Percentiles rank a stretch among this genome's conserved stretches.
phyloP scores from a whole-genome alignment of 2,113 vertebrate genomes.

The Scatophagus argus region DNA sequence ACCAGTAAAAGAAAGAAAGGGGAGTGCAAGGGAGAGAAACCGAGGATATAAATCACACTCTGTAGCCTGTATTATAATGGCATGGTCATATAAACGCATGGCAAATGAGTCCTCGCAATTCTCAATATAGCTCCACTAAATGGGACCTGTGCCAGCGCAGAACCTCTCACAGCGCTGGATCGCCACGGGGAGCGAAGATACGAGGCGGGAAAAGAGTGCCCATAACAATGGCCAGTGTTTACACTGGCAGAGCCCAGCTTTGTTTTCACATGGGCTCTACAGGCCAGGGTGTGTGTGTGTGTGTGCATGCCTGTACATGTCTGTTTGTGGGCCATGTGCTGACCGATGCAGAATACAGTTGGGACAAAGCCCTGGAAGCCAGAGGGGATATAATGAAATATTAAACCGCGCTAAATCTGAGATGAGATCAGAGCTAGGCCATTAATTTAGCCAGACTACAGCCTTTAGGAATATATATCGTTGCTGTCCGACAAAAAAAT shows the following conservation, averaged over 20 bases:
- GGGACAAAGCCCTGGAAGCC: constrained; percentile 68
- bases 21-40: constrained; percentile 58
- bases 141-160: constrained; percentile 32
- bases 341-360: constrained; percentile 68
- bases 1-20: constrained; percentile 50
- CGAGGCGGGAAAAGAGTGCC: constrained; percentile 65
- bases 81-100: constrained; percentile 62
- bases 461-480: constrained; percentile 22
- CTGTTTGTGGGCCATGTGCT: constrained; percentile 63
- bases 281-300: constrained; percentile 34
- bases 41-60: constrained; percentile 71
- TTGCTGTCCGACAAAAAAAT: no score
- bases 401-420: constrained; percentile 69
- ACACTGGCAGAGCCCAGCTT: constrained; percentile 72
- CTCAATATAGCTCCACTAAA: constrained; percentile 60
- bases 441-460: constrained; percentile 41
- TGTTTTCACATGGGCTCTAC: constrained; percentile 75
- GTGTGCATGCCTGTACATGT: constrained; percentile 12
- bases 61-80: constrained; percentile 67
- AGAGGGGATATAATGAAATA: constrained; percentile 69
- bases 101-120: constrained; percentile 55
- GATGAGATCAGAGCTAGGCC: constrained; percentile 61
- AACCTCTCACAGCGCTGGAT: constrained; percentile 39
- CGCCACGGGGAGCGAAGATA: constrained; percentile 58
- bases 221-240: constrained; percentile 76